phyloP scores from a whole-genome alignment of 2,113 vertebrate genomes.

The Megaceryle torquata region DNA sequence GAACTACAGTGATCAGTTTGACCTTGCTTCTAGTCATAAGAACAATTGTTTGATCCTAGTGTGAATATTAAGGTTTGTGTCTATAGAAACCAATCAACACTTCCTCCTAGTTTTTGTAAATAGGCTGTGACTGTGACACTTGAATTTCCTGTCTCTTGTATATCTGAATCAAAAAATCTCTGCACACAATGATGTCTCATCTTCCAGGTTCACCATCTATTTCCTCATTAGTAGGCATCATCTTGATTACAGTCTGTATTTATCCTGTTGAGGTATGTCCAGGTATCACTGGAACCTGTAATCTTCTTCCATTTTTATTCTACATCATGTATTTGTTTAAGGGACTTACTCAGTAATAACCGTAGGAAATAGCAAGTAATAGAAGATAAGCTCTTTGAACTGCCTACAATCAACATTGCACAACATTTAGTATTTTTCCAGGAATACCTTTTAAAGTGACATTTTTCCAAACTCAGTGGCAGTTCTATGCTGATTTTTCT shows the following conservation, averaged over 20 bases:
- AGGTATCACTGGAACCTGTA: background rate
- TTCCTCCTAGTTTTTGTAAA: constrained; percentile 35
- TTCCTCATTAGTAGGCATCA: background rate
- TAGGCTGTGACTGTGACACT: background rate
- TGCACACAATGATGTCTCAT: background rate
- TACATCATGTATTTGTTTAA: background rate
- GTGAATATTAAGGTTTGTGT: background rate
- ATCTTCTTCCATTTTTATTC: background rate
- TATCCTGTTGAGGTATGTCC: background rate
- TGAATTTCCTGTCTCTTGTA: constrained; percentile 17
- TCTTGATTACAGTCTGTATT: background rate
- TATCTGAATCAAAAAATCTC: constrained; percentile 27
- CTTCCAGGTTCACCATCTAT: background rate
- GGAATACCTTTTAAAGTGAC: constrained; percentile 7
- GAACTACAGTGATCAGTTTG: background rate
- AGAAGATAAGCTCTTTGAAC: background rate
- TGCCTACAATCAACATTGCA: background rate
- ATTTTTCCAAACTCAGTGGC: background rate
- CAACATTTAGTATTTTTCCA: constrained; percentile 3
- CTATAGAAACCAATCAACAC: constrained; percentile 38
- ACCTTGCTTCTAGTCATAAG: background rate
- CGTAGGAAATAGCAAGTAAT: background rate
- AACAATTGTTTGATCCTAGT: background rate
- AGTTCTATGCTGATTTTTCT: background rate
- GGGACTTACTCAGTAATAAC: background rate